phyloP scores from a whole-genome alignment of 2,888 invertebrate genomes.

The Corythucha ciliata region DNA sequence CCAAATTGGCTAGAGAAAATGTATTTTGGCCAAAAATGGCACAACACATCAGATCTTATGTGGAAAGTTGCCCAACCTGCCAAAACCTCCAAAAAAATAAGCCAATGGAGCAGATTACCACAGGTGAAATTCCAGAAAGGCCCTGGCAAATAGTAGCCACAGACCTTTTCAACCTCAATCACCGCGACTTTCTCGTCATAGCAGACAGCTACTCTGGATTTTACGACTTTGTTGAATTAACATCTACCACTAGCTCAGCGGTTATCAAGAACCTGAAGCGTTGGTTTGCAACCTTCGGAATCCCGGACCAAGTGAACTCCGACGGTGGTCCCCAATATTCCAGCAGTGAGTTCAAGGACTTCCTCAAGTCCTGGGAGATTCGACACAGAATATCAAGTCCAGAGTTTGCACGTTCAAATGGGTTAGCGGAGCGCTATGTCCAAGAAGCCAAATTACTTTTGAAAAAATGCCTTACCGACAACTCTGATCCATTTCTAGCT shows the following conservation, averaged over 20 bases:
- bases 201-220: conserved; percentile 18
- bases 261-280: conserved; percentile 12
- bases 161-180: conserved; percentile 12
- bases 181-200: conserved; percentile 4
- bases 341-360: conserved; percentile 6
- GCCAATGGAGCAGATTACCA: conserved; percentile 2
- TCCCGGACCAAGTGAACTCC: conserved; percentile 14
- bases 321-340: conserved; percentile 20
- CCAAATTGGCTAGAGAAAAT: conserved; percentile 13
- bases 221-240: conserved; percentile 13
- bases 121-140: conserved; percentile 6
- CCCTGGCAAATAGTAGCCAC: conserved; percentile 18
- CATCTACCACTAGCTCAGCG: not conserved
- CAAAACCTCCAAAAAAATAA: conserved; percentile 10
- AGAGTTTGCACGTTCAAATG: conserved; percentile 13
- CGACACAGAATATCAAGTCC: conserved; percentile 15
- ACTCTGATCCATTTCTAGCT: conserved; percentile 7
- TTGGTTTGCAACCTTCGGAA: conserved; percentile 18
- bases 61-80: conserved; percentile 9
- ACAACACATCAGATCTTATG: conserved; percentile 1
- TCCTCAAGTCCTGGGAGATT: conserved; percentile 12
- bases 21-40: conserved; percentile 18
- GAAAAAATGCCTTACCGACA: conserved; percentile 13
- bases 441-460: conserved; percentile 17
- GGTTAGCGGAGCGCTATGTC: conserved; percentile 11